Base-by-base conservation (phyloP, 2,888 invertebrate species). In the Trissolcus japonicus region DNA sequence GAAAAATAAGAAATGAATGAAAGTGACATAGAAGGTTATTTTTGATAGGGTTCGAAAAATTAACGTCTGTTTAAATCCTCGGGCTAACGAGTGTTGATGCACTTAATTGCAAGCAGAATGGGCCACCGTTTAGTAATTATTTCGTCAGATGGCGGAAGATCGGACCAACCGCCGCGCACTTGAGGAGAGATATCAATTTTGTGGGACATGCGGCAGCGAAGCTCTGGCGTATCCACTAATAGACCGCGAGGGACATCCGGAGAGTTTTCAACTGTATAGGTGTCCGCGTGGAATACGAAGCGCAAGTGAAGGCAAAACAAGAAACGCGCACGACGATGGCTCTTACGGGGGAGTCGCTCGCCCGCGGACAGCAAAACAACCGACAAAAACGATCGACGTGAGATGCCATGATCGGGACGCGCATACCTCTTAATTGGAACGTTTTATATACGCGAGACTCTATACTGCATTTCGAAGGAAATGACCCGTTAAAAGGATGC, bases 391-490 rank as follows among this genome's bases (percentile, higher is more conserved):
- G 51, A 48, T 68, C 61, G 72, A 78, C 78, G 78, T 67, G 72
- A 78, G 71, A 78, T 78, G 78, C 78, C 74, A 75, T 71, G 75
- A 78, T 78, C 75, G 72, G 78, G 75, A 78, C 85, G 88, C 35
- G 35, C 89, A 89, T 89, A 88, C 88, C 88, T 88, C 89, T 89
- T 89, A 89, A 89, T 89, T 89, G 88, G 87, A 86, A 86, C 86
- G 84, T 82, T 84, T 84, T 82, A 83, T 81, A 35, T 35, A 35
- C 68, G 84, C 86, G 86, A 87, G 87, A 86, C 87, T 87, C 86
- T 87, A 86, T 83, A 84, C 83, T 86, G 85, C 85, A 86, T 87
- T 88, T 88, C 87, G 85, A 81, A 87, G 87, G 87, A 88, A 88
- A 87, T 87, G 88, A 87, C 86, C 82, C 83, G 83, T 84, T 84